Evolutionary conservation across 2,888 invertebrate genomes (phyloP).

Genomic region (Proisotoma minuta): DNA sequence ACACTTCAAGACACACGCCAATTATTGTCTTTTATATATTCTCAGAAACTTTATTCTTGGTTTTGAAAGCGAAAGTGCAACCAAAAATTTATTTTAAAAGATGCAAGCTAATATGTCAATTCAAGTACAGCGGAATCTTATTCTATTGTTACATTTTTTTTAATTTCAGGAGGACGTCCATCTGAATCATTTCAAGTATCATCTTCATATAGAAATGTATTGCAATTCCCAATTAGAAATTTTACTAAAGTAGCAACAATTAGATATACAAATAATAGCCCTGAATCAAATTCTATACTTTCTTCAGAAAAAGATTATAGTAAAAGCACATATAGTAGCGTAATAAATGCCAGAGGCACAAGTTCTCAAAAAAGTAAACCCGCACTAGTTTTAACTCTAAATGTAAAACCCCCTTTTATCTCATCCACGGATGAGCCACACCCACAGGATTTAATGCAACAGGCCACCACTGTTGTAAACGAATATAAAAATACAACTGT

Average conservation of each 20-base stretch:
- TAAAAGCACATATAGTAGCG: neutral
- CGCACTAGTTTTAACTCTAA: neutral
- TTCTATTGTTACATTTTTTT: too few relatives aligned
- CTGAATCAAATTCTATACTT: neutral
- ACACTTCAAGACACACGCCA: too few relatives aligned
- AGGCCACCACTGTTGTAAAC: slow-evolving; percentile 2
- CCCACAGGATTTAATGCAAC: neutral
- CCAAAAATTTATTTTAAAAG: too few relatives aligned
- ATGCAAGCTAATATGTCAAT: too few relatives aligned
- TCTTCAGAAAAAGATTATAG: too few relatives aligned
- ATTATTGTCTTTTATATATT: too few relatives aligned
- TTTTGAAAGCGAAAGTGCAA: too few relatives aligned
- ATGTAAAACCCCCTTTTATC: neutral
- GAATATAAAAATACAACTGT: neutral
- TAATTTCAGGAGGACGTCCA: slow-evolving; percentile 1
- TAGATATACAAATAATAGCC: neutral
- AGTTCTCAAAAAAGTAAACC: neutral
- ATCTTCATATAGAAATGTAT: neutral
- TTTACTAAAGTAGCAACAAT: slow-evolving; percentile 11
- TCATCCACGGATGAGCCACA: neutral
- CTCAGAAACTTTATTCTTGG: too few relatives aligned
- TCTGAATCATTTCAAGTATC: slow-evolving; percentile 10
- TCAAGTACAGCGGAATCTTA: too few relatives aligned
- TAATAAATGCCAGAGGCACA: neutral
- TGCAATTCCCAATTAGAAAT: slow-evolving; percentile 5